Base-by-base conservation (phyloP, 2,888 invertebrate genomes). In the Lamproptera curius region DNA sequence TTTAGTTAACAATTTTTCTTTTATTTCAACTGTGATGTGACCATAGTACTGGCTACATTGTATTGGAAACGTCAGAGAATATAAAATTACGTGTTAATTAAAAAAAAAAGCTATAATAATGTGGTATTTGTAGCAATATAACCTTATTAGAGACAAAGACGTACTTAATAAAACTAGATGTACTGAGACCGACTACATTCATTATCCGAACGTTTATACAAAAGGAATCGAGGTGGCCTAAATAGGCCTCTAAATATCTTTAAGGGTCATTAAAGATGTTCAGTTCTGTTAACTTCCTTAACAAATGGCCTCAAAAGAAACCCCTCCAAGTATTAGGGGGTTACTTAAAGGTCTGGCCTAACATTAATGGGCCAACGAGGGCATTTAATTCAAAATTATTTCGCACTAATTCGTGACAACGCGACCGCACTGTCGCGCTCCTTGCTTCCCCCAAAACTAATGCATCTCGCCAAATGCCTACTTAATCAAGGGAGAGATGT, bases 401-500 rank as follows among this genome's bases (percentile, higher is more conserved):
- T 43, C 40, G 39, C 23, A 52, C 50, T 45, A 41, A 43, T 28
- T 43, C 41, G 17, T 28, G 33, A 41, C 45, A 50, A 44, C 36
- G 38, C 36, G 42, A 50, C 40, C 8, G 14, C 0, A 8, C 49
- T 50, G 49, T 46, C 37, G 41, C 33, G 17, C 42, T 52, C 46
- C 45, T 51, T 50, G 58, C 54, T 52, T 57, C 64, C 68, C 70
- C 68, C 60, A 56, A 37, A 56, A 47, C 62, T 72, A 72, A 74
- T 69, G 65, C 69, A 63, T 68, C 64, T 63, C 56, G 56, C 64
- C 61, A 56, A 66, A 67, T 67, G 64, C 62, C 66, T 62, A 65
- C 70, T 76, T 73, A 73, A 76, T 78, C 75, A 76, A 63, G 66
- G 62, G 64, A 56, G 61, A 67, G 75, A 73, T 76, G 76, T 73